Percentiles rank a stretch among this genome's conserved stretches.
Evolutionary conservation across 2,113 vertebrate genomes (phyloP).

Genomic region (Sorex araneus): DNA sequence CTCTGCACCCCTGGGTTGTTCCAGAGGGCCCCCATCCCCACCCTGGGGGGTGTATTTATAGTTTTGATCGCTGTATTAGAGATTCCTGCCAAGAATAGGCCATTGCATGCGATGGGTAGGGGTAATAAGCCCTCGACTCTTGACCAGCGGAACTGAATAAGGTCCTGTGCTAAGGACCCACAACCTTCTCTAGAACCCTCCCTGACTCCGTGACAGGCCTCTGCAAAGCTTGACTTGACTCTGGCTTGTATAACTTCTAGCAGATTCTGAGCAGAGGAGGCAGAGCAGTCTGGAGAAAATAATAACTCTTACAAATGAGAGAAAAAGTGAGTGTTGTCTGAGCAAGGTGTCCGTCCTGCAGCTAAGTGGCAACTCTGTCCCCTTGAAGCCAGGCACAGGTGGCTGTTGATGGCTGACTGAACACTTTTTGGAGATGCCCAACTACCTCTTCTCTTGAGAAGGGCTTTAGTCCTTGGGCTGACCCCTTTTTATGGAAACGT

Average conservation of each 20-base stretch:
- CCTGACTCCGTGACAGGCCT: neutral
- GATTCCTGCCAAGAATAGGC: neutral
- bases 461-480: neutral
- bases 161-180: neutral
- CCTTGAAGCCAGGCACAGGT: neutral
- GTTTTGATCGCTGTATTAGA: neutral
- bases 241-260: neutral
- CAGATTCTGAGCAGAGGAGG: neutral
- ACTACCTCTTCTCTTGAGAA: neutral
- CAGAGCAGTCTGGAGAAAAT: neutral
- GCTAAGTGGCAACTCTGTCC: neutral
- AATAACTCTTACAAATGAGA: neutral
- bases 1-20: too few species aligned
- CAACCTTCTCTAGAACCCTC: too few species aligned
- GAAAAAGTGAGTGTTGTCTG: neutral
- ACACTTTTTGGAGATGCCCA: neutral
- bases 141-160: neutral
- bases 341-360: neutral
- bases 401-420: neutral
- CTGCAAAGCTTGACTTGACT: slow-evolving; percentile 9
- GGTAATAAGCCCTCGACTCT: neutral
- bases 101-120: neutral
- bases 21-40: too few species aligned
- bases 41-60: too few species aligned
- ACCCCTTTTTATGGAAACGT: too few species aligned